These are phyloP conservation scores for Myxocyprinus asiaticus DNA, from an alignment of 2,113 vertebrate genomes.

Conservation along the genomic window DNA sequence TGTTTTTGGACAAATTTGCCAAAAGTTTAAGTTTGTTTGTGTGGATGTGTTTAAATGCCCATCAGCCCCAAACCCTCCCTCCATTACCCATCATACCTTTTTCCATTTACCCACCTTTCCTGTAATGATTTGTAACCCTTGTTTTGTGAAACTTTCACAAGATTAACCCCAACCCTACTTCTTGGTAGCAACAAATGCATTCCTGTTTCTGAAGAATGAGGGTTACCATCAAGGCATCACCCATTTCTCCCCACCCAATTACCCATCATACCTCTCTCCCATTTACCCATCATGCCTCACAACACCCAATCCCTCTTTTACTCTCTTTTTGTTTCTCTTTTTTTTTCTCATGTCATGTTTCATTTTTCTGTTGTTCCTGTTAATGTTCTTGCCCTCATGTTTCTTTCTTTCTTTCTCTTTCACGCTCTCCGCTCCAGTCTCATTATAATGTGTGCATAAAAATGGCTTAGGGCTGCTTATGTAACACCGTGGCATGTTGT, in stretches of 20 bases:
- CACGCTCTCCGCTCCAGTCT: not conserved
- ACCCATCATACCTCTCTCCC: not conserved
- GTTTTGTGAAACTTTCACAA: too few relatives aligned
- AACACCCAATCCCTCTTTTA: not conserved
- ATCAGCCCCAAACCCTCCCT: not conserved
- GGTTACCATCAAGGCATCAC: not conserved
- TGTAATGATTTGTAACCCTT: too few relatives aligned
- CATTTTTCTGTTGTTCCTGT: not conserved
- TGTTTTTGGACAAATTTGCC: constrained; percentile 11
- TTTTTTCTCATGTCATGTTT: not conserved
- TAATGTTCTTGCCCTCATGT: not conserved
- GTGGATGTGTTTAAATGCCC: not conserved
- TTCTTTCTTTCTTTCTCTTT: not conserved
- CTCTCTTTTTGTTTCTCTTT: not conserved
- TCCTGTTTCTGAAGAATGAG: not conserved
- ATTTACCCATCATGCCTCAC: not conserved
- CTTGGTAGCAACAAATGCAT: not conserved
- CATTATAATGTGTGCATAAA: constrained; percentile 1
- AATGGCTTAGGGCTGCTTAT: constrained; percentile 22
- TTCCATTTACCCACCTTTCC: too few relatives aligned
- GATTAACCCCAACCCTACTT: too few relatives aligned
- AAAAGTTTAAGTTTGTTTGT: not conserved
- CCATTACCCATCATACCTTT: not conserved
- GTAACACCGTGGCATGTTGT: constrained; percentile 1
- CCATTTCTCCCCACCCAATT: not conserved